phyloP scores from a whole-genome alignment of 2,113 vertebrate species.

The Campylomormyrus tamandua region DNA sequence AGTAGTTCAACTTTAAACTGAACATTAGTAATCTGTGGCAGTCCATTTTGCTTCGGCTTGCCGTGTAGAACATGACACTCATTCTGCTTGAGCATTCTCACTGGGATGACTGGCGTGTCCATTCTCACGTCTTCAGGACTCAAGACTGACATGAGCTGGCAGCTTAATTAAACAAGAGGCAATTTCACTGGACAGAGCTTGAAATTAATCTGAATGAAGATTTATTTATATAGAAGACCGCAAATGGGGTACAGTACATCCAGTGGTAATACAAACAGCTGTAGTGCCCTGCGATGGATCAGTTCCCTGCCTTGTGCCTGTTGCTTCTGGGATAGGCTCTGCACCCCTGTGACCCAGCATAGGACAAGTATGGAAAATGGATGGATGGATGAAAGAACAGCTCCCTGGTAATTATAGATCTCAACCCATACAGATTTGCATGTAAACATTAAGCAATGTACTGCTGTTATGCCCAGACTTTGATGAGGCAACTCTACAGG shows the following conservation, averaged over 20 bases:
- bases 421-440: not conserved
- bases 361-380: not conserved
- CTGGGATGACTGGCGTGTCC: not conserved
- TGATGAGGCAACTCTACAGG: not conserved
- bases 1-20: not conserved
- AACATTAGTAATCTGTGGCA: not conserved
- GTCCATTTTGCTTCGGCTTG: not conserved
- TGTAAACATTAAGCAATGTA: not conserved
- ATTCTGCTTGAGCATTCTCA: not conserved
- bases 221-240: not conserved
- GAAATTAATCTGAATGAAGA: not conserved
- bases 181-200: constrained; percentile 5
- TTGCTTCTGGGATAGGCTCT: not conserved
- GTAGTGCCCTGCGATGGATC: not conserved
- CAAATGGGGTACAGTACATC: not conserved
- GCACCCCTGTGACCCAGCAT: not conserved
- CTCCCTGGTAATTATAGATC: not conserved
- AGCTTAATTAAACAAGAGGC: constrained; percentile 8
- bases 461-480: not conserved
- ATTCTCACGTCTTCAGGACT: not conserved
- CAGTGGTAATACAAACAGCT: not conserved
- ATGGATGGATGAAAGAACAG: not conserved
- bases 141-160: not conserved
- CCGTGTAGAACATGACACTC: not conserved
- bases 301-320: not conserved